Evolutionary conservation across 2,888 invertebrate genomes (phyloP).

Genomic region (Cecidostiba fungosa): DNA sequence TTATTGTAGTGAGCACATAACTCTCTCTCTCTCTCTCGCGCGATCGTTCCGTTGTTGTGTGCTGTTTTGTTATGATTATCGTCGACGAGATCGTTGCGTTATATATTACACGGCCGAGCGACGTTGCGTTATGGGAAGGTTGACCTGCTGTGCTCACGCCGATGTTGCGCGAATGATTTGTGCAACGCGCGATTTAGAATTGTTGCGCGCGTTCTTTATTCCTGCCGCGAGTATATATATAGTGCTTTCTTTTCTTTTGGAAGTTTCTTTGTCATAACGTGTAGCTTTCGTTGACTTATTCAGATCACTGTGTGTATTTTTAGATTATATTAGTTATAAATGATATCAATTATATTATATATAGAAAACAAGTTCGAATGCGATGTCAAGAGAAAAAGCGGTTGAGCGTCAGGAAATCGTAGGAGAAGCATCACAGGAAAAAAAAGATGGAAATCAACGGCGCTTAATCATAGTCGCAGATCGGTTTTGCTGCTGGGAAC

Average conservation of each 20-base stretch:
- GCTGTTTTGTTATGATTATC: neutral
- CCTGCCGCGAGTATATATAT: too few relatives aligned
- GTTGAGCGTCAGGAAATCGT: neutral
- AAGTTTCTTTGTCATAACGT: too few relatives aligned
- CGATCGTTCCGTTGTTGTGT: neutral
- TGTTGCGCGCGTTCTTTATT: neutral
- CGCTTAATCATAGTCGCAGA: constrained; percentile 4
- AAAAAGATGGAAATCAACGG: neutral
- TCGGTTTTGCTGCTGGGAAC: neutral
- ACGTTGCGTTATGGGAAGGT: constrained; percentile 3
- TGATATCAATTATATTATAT: too few relatives aligned
- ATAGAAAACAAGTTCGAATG: too few relatives aligned
- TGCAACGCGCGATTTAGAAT: constrained; percentile 1
- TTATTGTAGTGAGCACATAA: neutral
- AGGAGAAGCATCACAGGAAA: neutral
- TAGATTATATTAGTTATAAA: too few relatives aligned
- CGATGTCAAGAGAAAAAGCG: neutral
- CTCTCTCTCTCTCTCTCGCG: too few relatives aligned
- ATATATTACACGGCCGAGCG: neutral
- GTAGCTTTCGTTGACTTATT: too few relatives aligned
- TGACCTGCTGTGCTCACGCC: neutral
- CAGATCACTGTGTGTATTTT: too few relatives aligned
- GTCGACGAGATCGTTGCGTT: neutral
- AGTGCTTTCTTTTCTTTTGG: too few relatives aligned
- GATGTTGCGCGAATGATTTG: constrained; percentile 12